Evolutionary conservation across 2,113 vertebrate genomes (phyloP).

Genomic region (Perognathus longimembris): DNA sequence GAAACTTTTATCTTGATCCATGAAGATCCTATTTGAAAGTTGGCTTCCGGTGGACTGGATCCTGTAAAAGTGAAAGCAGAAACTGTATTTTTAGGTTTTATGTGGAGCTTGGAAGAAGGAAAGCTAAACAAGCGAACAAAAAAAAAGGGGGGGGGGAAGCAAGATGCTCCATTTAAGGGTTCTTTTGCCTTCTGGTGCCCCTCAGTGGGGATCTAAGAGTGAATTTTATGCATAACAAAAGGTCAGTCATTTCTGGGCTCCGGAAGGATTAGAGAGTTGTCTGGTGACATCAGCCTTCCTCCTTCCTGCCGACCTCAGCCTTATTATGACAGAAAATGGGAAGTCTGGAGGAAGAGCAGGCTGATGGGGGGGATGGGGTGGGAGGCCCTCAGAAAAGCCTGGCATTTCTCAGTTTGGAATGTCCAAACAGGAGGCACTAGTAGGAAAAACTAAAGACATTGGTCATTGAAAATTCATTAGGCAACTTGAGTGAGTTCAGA

Average conservation of each 20-base stretch:
- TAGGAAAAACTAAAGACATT: constrained; percentile 26
- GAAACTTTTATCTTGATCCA: background rate
- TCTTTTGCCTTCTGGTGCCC: background rate
- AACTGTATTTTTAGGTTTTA: constrained; percentile 5
- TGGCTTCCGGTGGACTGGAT: background rate
- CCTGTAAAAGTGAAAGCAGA: background rate
- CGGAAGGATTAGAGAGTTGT: constrained; percentile 24
- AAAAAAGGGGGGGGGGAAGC: background rate
- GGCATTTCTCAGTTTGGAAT: constrained; percentile 53
- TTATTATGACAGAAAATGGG: background rate
- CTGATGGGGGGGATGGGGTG: background rate
- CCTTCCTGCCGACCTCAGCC: background rate
- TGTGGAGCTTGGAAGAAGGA: background rate
- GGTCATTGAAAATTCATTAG: constrained; percentile 72
- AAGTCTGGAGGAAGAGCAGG: background rate
- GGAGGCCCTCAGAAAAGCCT: background rate
- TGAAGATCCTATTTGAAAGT: constrained; percentile 3
- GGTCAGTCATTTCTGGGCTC: constrained; percentile 61
- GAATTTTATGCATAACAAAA: constrained; percentile 49
- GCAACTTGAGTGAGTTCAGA: constrained; percentile 52
- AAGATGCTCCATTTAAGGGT: background rate
- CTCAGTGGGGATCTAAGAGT: background rate
- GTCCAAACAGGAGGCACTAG: background rate
- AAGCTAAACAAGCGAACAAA: background rate
- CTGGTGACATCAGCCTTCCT: constrained; percentile 7